Evolutionary conservation across 2,113 vertebrate genomes (phyloP).

Genomic region (Sciurus niger): DNA sequence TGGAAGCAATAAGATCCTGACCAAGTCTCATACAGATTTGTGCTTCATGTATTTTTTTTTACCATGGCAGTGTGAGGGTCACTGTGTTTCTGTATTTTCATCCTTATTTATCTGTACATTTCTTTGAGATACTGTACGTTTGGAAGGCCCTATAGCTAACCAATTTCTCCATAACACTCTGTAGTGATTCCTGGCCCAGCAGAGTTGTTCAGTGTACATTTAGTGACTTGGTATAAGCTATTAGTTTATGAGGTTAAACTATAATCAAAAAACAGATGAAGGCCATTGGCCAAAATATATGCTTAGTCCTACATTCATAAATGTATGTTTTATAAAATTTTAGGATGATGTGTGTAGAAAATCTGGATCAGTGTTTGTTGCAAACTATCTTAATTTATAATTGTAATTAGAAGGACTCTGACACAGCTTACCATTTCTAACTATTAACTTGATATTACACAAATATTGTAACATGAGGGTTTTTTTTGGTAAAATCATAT

Average conservation of each 20-base stretch:
- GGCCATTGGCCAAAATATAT: neutral
- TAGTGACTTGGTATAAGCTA: neutral
- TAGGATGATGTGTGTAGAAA: neutral
- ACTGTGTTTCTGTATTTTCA: neutral
- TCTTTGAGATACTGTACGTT: neutral
- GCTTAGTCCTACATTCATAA: neutral
- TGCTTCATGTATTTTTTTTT: neutral
- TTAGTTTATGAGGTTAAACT: neutral
- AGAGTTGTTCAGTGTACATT: neutral
- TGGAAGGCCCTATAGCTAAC: neutral
- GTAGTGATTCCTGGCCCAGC: neutral
- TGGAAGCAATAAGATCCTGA: neutral
- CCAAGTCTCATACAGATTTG: neutral
- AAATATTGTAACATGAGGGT: neutral
- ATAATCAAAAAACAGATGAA: neutral
- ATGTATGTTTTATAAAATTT: conserved; percentile 23
- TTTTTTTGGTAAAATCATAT: neutral
- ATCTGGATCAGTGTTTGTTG: neutral
- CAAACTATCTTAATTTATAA: neutral
- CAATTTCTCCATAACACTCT: neutral
- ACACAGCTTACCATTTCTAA: neutral
- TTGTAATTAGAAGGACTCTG: neutral
- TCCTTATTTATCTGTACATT: neutral
- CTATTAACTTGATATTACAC: neutral
- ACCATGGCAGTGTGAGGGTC: neutral